Base-by-base conservation (phyloP, 2,797 vertebrate genomes). In the Apogon talboti region DNA sequence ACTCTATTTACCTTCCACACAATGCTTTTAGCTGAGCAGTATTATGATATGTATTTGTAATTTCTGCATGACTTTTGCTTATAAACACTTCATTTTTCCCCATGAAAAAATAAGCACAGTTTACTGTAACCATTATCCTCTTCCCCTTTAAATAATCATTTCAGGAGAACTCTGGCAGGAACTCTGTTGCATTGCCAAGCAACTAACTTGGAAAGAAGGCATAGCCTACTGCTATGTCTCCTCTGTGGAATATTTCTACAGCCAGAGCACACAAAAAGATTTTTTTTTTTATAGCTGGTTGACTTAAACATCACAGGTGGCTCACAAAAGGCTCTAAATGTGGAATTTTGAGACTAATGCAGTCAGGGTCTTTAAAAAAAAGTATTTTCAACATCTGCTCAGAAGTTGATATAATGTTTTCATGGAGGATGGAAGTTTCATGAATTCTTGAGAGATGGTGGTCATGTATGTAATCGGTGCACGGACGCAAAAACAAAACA, bases 131-230 rank as follows among this genome's bases (percentile, higher is more conserved):
- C 40, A 28, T 51, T 65, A 49, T 66, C 66, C 61, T 61, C 49
- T 57, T 48, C 59, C 62, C 16, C 28, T 65, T 71, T 52, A 75
- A 83, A 78, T 74, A 47, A 69, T 76, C 2, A 76, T 82, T 79
- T 83, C 47, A 53, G 44, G 82, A 72, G 64, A 82, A 83, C 76
- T 74, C 10, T 60, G 40, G 63, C 68, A 69, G 67, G 35, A 84
- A 76, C 62, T 81, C 71, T 67, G 50, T 74, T 72, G 54, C 65
- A 89, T 78, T 88, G 82, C 81, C 81, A 85, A 83, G 79, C 73
- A 87, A 87, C 78, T 74, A 71, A 82, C 60, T 88, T 81, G 67
- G 49, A 77, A 57, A 83, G 68, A 66, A 75, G 62, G 57, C 38
- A 41, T 24, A 42, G 40, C 14, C 11, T 28, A 14, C 38, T 48